Percentiles rank a stretch among this genome's conserved stretches.
These are phyloP conservation scores for Dusona sp. DNA, from an alignment of 2,888 invertebrate genomes.

Conservation along the genomic window DNA sequence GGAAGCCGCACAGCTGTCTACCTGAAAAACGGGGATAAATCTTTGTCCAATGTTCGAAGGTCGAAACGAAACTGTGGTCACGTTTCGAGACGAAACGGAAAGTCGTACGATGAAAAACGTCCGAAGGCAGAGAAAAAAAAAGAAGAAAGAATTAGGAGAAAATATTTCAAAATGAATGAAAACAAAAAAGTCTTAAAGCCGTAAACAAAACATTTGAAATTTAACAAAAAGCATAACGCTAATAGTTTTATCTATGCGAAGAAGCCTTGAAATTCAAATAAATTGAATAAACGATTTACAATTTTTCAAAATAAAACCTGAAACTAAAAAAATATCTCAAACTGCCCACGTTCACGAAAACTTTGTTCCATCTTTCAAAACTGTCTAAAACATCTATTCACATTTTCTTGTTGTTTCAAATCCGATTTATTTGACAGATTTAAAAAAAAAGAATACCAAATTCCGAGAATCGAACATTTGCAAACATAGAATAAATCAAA, in stretches of 20 bases:
- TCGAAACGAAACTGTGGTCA: constrained; percentile 41
- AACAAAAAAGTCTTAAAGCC: neutral
- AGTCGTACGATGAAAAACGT: constrained; percentile 32
- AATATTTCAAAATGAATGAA: no score
- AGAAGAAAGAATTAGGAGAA: neutral
- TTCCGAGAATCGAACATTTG: neutral
- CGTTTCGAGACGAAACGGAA: constrained; percentile 52
- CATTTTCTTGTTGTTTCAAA: neutral
- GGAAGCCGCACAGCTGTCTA: constrained; percentile 62
- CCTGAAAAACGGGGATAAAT: constrained; percentile 59
- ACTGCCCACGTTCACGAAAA: neutral
- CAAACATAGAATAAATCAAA: neutral
- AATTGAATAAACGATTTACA: neutral
- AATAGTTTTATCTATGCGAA: neutral
- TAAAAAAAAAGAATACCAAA: neutral
- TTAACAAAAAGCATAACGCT: neutral
- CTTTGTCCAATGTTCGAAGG: constrained; percentile 48
- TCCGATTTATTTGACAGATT: neutral
- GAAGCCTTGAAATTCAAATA: neutral
- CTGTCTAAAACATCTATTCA: neutral
- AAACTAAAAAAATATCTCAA: neutral
- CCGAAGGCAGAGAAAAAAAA: constrained; percentile 11
- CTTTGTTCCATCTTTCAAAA: neutral
- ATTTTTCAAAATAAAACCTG: neutral
- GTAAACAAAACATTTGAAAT: neutral